Conservation (phyloP, 2,888 invertebrate species). For the Eupithecia tripunctaria region DNA sequence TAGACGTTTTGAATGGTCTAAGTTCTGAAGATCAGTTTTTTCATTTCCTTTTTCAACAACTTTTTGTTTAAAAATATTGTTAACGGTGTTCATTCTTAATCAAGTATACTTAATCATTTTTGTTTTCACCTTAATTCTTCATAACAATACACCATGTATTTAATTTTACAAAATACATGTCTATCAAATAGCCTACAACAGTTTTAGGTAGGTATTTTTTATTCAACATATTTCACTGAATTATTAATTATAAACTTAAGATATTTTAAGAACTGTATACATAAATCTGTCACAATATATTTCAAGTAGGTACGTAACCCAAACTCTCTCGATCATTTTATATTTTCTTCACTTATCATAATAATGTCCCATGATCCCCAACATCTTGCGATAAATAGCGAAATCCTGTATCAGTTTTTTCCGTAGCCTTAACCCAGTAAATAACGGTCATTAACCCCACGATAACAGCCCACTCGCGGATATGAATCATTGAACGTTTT, state of each 20-base stretch:
- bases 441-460: constrained; percentile 56
- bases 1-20: background rate
- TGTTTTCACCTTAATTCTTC: no score
- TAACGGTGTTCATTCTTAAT: no score
- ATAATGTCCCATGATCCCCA: background rate
- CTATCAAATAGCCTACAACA: no score
- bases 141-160: no score
- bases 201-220: no score
- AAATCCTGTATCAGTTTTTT: constrained; percentile 20
- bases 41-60: background rate
- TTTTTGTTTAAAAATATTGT: no score
- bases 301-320: background rate
- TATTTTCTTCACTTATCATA: background rate
- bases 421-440: constrained; percentile 43
- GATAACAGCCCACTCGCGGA: constrained; percentile 61
- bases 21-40: background rate
- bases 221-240: no score
- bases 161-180: no score
- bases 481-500: constrained; percentile 72
- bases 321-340: background rate
- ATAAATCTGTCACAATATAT: background rate
- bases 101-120: no score
- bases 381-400: constrained; percentile 7
- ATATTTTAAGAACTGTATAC: background rate
- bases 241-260: no score